These are phyloP conservation scores for Syrrhaptes paradoxus DNA, from an alignment of 2,113 vertebrate genomes.

Conservation along the genomic window DNA sequence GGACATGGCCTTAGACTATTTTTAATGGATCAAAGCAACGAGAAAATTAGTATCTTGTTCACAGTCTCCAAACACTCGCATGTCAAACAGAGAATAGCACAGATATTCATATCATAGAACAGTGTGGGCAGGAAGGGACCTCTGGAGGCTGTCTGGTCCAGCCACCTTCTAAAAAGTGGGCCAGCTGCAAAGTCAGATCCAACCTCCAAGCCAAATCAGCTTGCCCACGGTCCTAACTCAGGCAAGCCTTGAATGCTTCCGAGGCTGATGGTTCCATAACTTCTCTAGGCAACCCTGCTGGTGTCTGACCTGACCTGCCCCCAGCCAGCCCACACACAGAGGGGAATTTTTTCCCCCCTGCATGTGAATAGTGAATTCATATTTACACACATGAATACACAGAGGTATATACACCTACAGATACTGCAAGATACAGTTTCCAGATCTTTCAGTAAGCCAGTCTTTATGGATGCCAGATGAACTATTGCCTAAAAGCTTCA, in stretches of 20 bases:
- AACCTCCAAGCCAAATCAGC: neutral
- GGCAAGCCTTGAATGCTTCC: neutral
- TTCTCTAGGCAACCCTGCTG: neutral
- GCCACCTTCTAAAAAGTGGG: neutral
- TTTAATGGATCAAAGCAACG: constrained; percentile 4
- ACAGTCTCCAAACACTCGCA: neutral
- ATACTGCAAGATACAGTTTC: neutral
- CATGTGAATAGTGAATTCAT: neutral
- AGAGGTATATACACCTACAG: neutral
- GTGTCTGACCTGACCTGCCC: neutral
- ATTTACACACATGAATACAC: neutral
- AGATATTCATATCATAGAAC: accelerated
- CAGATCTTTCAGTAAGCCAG: neutral
- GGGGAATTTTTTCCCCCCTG: neutral
- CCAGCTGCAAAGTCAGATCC: neutral
- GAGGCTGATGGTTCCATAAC: neutral
- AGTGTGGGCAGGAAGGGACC: neutral
- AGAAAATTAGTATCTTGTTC: neutral
- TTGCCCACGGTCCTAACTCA: neutral
- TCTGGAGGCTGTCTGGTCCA: neutral
- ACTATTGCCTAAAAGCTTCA: neutral
- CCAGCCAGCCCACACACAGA: neutral
- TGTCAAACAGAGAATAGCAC: neutral
- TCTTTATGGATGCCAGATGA: neutral
- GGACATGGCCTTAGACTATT: neutral